A percentile compares a stretch with the other conserved stretches of the same genome.
Evolutionary conservation across 2,888 invertebrate species (phyloP).

Genomic region (Acleris laterana): DNA sequence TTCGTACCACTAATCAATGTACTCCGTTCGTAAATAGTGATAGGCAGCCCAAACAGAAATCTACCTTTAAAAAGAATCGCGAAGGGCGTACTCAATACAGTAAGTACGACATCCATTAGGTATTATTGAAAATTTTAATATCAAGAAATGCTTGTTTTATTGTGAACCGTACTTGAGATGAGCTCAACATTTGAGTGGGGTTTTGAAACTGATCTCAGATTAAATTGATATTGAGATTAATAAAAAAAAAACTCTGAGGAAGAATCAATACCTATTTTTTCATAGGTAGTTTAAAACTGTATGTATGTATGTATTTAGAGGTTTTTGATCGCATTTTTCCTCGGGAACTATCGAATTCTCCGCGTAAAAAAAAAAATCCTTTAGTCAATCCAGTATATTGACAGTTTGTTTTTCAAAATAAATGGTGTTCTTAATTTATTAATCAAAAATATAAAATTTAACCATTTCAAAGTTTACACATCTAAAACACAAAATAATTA

Average conservation of each 20-base stretch:
- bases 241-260: too few relatives aligned
- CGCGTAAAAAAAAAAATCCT: too few relatives aligned
- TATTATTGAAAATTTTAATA: conserved; percentile 85
- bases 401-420: too few relatives aligned
- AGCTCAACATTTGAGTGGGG: conserved; percentile 20
- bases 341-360: too few relatives aligned
- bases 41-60: conserved; percentile 14
- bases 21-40: background rate
- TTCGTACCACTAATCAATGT: background rate
- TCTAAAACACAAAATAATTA: conserved; percentile 1
- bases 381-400: too few relatives aligned
- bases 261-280: too few relatives aligned
- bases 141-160: conserved; percentile 72
- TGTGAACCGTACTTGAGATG: conserved; percentile 20
- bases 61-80: conserved; percentile 47
- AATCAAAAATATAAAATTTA: background rate
- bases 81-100: conserved; percentile 72
- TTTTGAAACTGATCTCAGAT: background rate
- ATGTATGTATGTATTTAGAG: too few relatives aligned
- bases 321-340: too few relatives aligned
- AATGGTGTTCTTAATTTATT: too few relatives aligned
- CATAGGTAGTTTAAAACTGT: too few relatives aligned
- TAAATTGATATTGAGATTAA: background rate
- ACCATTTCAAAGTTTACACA: background rate
- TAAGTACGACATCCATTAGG: conserved; percentile 81